Percentiles rank a stretch among this genome's conserved stretches.
These are phyloP conservation scores for Ormyrus pomaceus DNA, from an alignment of 2,888 invertebrate genomes.

Conservation along the genomic window DNA sequence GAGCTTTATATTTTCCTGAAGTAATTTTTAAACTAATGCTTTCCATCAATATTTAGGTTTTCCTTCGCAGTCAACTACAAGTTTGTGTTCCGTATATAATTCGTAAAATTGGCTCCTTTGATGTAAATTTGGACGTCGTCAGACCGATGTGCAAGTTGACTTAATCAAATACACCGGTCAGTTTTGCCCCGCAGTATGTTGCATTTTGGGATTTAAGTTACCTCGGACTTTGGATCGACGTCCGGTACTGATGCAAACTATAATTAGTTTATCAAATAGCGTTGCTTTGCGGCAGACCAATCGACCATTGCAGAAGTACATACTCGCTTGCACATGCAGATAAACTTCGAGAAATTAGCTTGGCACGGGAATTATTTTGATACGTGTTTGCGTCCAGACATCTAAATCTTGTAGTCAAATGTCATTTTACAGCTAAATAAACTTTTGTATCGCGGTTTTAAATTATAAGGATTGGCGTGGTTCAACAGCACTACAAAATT, in stretches of 20 bases:
- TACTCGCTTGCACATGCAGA: not conserved
- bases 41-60: no score
- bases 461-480: no score
- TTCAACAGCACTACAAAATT: no score
- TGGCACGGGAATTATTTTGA: not conserved
- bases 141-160: constrained; percentile 3
- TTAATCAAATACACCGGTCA: constrained; percentile 41
- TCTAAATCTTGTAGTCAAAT: no score
- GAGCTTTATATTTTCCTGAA: no score
- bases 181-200: not conserved
- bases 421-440: no score
- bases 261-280: constrained; percentile 63
- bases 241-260: constrained; percentile 48
- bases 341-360: constrained; percentile 15
- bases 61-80: no score
- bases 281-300: constrained; percentile 6
- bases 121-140: constrained; percentile 13
- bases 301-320: no score
- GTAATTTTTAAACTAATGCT: no score
- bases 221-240: not conserved
- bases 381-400: not conserved
- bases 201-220: constrained; percentile 45
- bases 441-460: no score
- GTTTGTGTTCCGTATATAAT: no score
- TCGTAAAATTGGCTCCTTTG: constrained; percentile 4